Base-by-base conservation (phyloP, 2,797 vertebrate species). In the Xenopus petersii region DNA sequence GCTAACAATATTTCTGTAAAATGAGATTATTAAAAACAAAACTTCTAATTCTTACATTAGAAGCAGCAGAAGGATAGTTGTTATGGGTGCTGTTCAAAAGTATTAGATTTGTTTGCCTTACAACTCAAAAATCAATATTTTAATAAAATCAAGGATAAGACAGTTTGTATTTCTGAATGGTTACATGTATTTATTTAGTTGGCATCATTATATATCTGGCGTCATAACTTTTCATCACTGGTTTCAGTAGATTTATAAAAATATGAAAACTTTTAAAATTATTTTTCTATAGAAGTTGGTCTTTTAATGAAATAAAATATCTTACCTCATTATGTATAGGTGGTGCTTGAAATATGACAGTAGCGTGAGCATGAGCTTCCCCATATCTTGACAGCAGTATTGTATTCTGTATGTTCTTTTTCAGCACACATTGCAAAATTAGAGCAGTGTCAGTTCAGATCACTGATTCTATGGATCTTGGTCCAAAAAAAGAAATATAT, bases 81-180 rank as follows among this genome's bases (percentile, higher is more conserved):
- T 62, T 24, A 77, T 71, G 63, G 36, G 59, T 54, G 71, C 55
- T 46, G 10, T 36, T 70, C 51, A 60, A 60, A 71, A 66, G 64
- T 56, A 77, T 68, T 69, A 46, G 3, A 69, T 77, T 68, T 71
- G 64, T 71, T 71, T 67, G 64, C 68, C 36, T 68, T 21, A 73
- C 63, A 77, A 63, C 49, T 46, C 15, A 62, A 36, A 49, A n/a
- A 60, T 77, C 64, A 64, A 68, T 73, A 73, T 64, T 68, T 68
- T 63, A 58, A 73, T 62, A 68, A 67, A 30, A 72, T 60, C 71
- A n/a, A 71, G 64, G 59, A 61, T 62, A 24, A 26, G 15, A 72
- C 58, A 72, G 2, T 56, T 54, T 61, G 55, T 62, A 71, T 49
- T 59, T 58, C n/a, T 71, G 46, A 71, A 17, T 11, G 61, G 3